Conservation (phyloP, 2,113 vertebrate species). For the Thryonomys swinderianus region DNA sequence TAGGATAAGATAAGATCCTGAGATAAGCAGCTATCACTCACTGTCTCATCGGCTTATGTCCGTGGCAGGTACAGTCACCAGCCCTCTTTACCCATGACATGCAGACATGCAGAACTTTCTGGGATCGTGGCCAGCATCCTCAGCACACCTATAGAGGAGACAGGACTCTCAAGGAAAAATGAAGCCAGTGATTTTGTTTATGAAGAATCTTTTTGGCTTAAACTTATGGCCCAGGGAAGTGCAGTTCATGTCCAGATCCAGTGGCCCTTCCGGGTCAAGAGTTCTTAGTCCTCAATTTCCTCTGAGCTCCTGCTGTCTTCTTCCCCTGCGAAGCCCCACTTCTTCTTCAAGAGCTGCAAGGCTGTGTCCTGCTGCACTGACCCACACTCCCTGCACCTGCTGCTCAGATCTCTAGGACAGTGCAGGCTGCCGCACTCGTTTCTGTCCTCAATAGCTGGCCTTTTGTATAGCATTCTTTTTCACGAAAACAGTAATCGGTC, state of each 20-base stretch:
- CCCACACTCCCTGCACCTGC: constrained; percentile 42
- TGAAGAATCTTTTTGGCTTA: background rate
- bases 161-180: background rate
- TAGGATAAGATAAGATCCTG: no score
- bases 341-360: background rate
- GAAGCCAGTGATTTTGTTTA: background rate
- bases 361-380: constrained; percentile 16
- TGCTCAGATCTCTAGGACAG: constrained; percentile 36
- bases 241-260: background rate
- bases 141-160: no score
- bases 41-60: fast-evolving
- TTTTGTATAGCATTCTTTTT: background rate
- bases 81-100: background rate
- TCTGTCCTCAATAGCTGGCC: constrained; percentile 50
- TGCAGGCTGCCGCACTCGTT: constrained; percentile 58
- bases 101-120: background rate
- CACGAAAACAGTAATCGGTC: constrained; percentile 26
- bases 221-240: background rate
- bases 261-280: background rate
- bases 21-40: no score
- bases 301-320: background rate
- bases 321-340: background rate
- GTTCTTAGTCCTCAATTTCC: background rate
- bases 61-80: background rate
- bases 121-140: background rate